phyloP scores from a whole-genome alignment of 2,797 vertebrate species.

The Crocidura indochinensis region DNA sequence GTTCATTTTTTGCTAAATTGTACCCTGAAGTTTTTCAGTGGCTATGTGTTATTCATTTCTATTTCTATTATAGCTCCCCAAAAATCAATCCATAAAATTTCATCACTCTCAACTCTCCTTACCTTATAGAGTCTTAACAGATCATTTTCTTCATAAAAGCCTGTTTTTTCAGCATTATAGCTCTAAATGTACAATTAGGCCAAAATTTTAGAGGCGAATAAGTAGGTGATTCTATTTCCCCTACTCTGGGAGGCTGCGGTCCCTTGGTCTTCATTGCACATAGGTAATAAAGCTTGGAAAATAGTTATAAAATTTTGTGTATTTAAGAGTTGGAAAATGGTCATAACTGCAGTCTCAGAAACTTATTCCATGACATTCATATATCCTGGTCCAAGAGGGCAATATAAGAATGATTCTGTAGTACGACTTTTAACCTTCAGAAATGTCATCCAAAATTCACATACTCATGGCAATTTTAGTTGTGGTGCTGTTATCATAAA shows the following conservation, averaged over 20 bases:
- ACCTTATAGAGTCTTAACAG: slow-evolving; percentile 51
- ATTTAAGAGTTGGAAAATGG: not conserved
- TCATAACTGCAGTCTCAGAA: not conserved
- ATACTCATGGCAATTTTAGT: too few relatives aligned
- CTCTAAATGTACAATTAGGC: slow-evolving; percentile 59
- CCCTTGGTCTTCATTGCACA: not conserved
- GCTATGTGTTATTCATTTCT: not conserved
- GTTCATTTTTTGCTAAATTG: not conserved
- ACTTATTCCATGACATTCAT: not conserved
- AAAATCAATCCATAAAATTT: slow-evolving; percentile 26
- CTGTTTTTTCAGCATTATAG: slow-evolving; percentile 23
- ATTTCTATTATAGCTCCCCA: slow-evolving; percentile 21
- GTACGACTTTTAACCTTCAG: too few relatives aligned
- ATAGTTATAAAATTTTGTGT: not conserved
- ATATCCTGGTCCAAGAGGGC: not conserved
- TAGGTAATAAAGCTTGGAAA: slow-evolving; percentile 3
- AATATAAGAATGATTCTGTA: not conserved
- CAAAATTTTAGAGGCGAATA: slow-evolving; percentile 56
- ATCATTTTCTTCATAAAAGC: slow-evolving; percentile 66
- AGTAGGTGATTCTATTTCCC: slow-evolving; percentile 43
- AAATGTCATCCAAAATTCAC: too few relatives aligned
- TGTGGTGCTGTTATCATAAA: too few relatives aligned
- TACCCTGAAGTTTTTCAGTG: slow-evolving; percentile 19
- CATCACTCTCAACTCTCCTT: not conserved
- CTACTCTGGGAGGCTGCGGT: not conserved